Evolutionary conservation across 2,888 invertebrate species (phyloP).

Genomic region (Bombylius major): DNA sequence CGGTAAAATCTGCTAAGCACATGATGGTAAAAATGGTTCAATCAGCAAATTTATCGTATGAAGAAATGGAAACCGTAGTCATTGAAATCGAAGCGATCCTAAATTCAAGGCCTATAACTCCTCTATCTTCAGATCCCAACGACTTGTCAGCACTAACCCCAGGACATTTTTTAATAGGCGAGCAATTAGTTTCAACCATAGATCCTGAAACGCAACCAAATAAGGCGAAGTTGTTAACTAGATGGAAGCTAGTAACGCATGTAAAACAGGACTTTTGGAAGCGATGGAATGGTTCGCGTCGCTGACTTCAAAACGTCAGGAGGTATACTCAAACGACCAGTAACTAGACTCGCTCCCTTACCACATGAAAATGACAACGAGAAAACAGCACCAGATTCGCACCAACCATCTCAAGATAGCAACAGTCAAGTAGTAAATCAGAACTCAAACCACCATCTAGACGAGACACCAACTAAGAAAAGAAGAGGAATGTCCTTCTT

Average conservation of each 20-base stretch:
- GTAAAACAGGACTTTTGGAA: too few species aligned
- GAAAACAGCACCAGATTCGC: too few species aligned
- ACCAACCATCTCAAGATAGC: too few species aligned
- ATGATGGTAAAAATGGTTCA: not conserved
- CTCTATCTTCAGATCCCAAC: too few species aligned
- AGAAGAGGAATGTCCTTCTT: too few species aligned
- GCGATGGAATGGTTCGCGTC: constrained; percentile 13
- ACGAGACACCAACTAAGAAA: not conserved
- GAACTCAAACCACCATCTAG: not conserved
- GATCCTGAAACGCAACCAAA: too few species aligned
- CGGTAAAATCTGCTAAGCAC: not conserved
- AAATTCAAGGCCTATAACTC: too few species aligned
- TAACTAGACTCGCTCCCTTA: not conserved
- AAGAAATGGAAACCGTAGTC: not conserved
- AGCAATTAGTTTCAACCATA: too few species aligned
- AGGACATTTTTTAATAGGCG: too few species aligned
- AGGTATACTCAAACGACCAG: not conserved
- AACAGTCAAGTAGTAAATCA: not conserved
- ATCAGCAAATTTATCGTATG: not conserved
- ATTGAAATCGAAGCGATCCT: not conserved
- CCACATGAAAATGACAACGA: not conserved
- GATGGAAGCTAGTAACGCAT: too few species aligned
- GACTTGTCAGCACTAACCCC: too few species aligned
- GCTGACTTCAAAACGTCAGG: not conserved
- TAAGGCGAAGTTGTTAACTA: too few species aligned